Base-by-base conservation (phyloP, 1,140 invertebrate genomes). In the Planococcus citri region DNA sequence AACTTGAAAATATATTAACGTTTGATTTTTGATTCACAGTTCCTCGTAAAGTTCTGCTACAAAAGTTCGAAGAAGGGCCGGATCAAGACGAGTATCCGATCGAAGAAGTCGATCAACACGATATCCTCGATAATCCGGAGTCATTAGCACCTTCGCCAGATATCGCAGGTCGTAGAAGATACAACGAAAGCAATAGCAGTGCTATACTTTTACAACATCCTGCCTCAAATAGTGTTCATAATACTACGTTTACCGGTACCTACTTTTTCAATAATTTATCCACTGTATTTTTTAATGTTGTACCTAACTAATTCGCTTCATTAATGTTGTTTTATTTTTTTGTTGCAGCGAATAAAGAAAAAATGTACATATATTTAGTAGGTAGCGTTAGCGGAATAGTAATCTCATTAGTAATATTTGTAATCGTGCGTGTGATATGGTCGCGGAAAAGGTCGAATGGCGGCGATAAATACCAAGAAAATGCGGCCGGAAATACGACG, bases 31-130 rank as follows among this genome's bases (percentile, higher is more conserved):
- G 69, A 69, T 57, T 73, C 70, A 33, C 78, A 94, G 92, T 94
- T 69, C 91, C 90, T 27, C 83, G 90, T 71, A 87, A 87, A 78
- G 90, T 94, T 29, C 78, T 95, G 8, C 88, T 87, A 73, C 88
- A 91, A 72, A 82, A 86, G 73, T 91, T 87, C 76, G 87, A 90
- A 75, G 86, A 85, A 27, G 80, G 84, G 27, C 77, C 83, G n/a
- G 87, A 90, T 76, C 78, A 83, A 9, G 90, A 92, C 74, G 89
- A 92, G 70, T 64, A 64, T 27, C 60, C 20, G 3, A 6, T 25
- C 10, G 60, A 64, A 25, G 25, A 24, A 22, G 17, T 27, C 21
- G 60, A 64, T 27, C 22, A 24, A 14, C 60, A 64, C 60, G 60
- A 14, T 25, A 64, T 64, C 24, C 24, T 64, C 4, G 60, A 64